Conservation (phyloP, 2,888 invertebrate species). For the Chymomyza procnemis region DNA sequence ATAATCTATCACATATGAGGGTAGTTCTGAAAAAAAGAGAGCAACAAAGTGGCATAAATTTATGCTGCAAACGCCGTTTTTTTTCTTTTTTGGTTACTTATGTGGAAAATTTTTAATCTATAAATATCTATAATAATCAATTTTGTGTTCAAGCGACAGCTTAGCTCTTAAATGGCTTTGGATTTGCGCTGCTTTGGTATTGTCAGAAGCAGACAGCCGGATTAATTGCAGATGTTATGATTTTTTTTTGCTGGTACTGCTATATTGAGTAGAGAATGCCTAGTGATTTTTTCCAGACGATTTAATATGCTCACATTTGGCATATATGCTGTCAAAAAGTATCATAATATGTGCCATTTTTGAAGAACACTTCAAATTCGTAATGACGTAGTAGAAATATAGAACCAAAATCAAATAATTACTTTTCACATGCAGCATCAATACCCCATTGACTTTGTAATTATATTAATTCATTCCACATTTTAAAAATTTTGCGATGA, state of each 20-base stretch:
- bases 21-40: slow-evolving; percentile 37
- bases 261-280: not conserved
- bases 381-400: not conserved
- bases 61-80: slow-evolving; percentile 51
- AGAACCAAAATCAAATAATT: not conserved
- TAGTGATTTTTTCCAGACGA: slow-evolving; percentile 57
- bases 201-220: slow-evolving; percentile 38
- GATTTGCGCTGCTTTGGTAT: slow-evolving; percentile 18
- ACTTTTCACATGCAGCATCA: not conserved
- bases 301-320: slow-evolving; percentile 43
- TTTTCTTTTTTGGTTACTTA: slow-evolving; percentile 48
- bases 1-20: slow-evolving; percentile 59
- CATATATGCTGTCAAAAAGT: no score
- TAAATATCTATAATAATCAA: slow-evolving; percentile 72
- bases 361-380: not conserved
- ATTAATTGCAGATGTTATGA: slow-evolving; percentile 75
- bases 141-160: slow-evolving; percentile 67
- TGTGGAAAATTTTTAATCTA: slow-evolving; percentile 70
- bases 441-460: not conserved
- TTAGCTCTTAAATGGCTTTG: slow-evolving; percentile 51
- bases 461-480: not conserved
- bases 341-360: not conserved
- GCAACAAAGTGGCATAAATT: slow-evolving; percentile 51
- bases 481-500: no score
- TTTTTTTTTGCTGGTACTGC: slow-evolving; percentile 53